Conservation (phyloP, 2,113 vertebrate species). For the Donacobius atricapilla region DNA sequence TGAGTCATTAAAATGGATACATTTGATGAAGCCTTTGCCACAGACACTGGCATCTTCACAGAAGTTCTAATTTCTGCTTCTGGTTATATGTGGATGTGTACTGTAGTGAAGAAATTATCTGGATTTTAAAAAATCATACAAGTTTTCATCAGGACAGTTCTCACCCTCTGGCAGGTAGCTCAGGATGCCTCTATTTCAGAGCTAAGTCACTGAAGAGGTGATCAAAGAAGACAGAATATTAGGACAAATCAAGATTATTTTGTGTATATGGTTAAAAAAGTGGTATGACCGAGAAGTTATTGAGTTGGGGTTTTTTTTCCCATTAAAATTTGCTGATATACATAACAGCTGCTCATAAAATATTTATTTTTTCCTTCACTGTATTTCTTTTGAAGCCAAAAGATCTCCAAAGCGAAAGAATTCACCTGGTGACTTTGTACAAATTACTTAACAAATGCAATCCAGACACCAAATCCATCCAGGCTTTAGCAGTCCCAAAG, state of each 20-base stretch:
- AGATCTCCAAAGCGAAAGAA: background rate
- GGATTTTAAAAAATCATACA: background rate
- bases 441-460: background rate
- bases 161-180: background rate
- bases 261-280: background rate
- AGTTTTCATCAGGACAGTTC: background rate
- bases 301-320: fast-evolving
- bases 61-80: background rate
- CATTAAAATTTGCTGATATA: background rate
- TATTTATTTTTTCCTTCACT: background rate
- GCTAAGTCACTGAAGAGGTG: background rate
- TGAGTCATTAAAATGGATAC: background rate
- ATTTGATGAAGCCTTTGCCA: background rate
- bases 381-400: background rate
- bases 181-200: background rate
- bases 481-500: background rate
- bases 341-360: background rate
- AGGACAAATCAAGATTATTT: background rate
- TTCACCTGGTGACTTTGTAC: background rate
- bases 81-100: background rate
- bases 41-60: background rate
- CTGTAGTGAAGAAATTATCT: background rate
- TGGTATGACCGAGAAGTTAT: background rate
- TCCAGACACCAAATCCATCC: background rate
- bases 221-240: background rate